Evolutionary conservation across 2,113 vertebrate species (phyloP).

Genomic region (Ptilonorhynchus violaceus): DNA sequence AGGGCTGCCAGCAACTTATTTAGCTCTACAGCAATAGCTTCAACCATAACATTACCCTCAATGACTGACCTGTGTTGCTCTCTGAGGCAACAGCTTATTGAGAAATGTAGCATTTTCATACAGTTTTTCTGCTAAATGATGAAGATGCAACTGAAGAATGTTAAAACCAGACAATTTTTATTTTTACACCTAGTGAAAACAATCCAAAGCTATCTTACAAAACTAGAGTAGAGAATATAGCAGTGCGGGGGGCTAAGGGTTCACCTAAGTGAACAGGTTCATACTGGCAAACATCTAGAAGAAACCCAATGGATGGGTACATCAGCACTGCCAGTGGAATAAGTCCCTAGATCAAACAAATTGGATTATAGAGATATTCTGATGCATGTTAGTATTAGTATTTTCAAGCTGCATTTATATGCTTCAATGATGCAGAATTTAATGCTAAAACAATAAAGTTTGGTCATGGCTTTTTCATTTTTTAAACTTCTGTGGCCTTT

Average conservation of each 20-base stretch:
- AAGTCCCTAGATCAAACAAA: not conserved
- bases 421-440: not conserved
- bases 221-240: not conserved
- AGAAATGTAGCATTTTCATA: not conserved
- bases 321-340: not conserved
- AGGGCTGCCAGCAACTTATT: not conserved
- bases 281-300: not conserved
- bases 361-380: not conserved
- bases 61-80: not conserved
- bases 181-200: not conserved
- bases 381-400: not conserved
- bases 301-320: not conserved
- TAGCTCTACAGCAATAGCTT: not conserved
- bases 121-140: not conserved
- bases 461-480: rapidly evolving
- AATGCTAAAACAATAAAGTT: not conserved
- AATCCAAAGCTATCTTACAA: not conserved
- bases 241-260: not conserved
- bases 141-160: not conserved
- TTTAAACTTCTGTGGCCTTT: not conserved
- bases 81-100: not conserved
- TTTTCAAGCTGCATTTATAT: not conserved
- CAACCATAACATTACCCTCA: not conserved
- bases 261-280: not conserved
- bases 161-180: not conserved